phyloP scores from a whole-genome alignment of 2,888 invertebrate genomes.

The Heteromurus nitidus region DNA sequence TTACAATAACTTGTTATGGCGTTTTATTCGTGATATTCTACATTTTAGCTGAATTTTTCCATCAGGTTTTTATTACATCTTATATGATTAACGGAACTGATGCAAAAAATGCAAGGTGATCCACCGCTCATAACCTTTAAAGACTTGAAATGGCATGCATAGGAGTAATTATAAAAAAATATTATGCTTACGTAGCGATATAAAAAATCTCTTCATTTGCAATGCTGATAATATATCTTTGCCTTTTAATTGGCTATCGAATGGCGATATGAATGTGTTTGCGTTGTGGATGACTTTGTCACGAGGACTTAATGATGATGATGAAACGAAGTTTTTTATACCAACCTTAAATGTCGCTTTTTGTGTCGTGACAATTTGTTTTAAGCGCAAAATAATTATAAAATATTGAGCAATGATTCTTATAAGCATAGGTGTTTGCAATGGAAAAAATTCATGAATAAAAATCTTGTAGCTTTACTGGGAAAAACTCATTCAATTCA shows the following conservation, averaged over 20 bases:
- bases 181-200: background rate
- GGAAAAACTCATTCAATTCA: slow-evolving; percentile 24
- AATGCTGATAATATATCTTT: too few species aligned
- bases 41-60: background rate
- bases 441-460: background rate
- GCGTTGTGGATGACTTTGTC: too few species aligned
- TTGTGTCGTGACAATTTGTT: background rate
- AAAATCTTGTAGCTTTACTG: slow-evolving; percentile 25
- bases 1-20: too few species aligned
- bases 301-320: too few species aligned
- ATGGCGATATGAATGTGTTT: too few species aligned
- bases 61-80: background rate
- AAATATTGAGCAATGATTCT: too few species aligned
- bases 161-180: too few species aligned
- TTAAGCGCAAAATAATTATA: background rate
- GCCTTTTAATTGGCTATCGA: too few species aligned
- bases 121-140: slow-evolving; percentile 51
- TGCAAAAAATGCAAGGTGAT: slow-evolving; percentile 54
- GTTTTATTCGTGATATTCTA: background rate
- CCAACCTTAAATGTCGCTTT: too few species aligned
- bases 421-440: too few species aligned
- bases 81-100: slow-evolving; percentile 7
- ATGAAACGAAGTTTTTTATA: too few species aligned
- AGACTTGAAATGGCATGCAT: slow-evolving; percentile 42
- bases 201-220: too few species aligned